Percentiles rank a stretch among this genome's conserved stretches.
phyloP scores from a whole-genome alignment of 2,888 invertebrate species.

The Tenthredo amoena region DNA sequence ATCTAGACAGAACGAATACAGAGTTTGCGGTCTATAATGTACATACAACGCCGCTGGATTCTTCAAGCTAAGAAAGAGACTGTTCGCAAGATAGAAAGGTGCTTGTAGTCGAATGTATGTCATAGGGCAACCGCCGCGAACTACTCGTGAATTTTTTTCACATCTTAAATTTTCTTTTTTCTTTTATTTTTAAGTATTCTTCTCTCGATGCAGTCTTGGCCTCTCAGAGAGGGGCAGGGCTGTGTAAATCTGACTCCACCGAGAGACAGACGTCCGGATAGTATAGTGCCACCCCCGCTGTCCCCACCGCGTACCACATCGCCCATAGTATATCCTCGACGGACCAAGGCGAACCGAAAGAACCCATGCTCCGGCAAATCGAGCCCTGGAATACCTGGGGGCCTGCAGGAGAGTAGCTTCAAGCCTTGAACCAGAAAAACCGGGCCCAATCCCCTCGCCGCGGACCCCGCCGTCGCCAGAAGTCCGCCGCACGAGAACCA shows the following conservation, averaged over 20 bases:
- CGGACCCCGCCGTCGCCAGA: slow-evolving; percentile 32
- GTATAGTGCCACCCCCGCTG: slow-evolving; percentile 44
- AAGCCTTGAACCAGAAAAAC: slow-evolving; percentile 74
- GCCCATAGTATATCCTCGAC: background rate
- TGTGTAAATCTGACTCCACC: slow-evolving; percentile 40
- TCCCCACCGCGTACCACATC: background rate
- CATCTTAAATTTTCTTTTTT: background rate
- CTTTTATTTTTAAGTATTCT: background rate
- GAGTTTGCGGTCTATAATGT: background rate
- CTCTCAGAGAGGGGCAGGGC: background rate
- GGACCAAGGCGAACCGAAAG: slow-evolving; percentile 40
- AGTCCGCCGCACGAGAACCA: slow-evolving; percentile 46
- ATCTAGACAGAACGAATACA: background rate
- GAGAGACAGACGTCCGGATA: slow-evolving; percentile 41
- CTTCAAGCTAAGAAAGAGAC: background rate
- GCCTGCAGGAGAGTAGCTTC: slow-evolving; percentile 60
- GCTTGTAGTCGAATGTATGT: slow-evolving; percentile 43
- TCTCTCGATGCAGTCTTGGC: slow-evolving; percentile 16
- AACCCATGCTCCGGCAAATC: slow-evolving; percentile 57
- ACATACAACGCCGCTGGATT: background rate
- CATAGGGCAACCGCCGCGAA: slow-evolving; percentile 43
- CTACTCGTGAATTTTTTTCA: slow-evolving; percentile 5
- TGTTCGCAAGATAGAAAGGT: slow-evolving; percentile 30
- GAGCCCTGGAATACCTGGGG: slow-evolving; percentile 65
- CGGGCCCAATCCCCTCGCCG: slow-evolving; percentile 67